These are phyloP conservation scores for Ecdyonurus torrentis DNA, from an alignment of 2,888 invertebrate genomes.

Conservation along the genomic window DNA sequence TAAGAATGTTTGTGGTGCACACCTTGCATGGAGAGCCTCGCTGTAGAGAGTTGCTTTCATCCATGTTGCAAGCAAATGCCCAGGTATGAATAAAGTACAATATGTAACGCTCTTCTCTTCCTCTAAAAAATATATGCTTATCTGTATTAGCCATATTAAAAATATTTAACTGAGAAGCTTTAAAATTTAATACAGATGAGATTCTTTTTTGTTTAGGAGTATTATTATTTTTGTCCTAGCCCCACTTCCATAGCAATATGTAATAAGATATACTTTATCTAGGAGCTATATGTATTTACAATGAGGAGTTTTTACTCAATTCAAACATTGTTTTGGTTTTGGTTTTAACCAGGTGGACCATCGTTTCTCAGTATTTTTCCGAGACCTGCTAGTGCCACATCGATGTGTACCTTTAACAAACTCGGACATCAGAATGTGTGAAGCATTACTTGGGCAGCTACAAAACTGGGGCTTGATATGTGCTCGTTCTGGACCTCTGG, in stretches of 20 bases:
- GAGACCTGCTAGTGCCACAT: constrained; percentile 26
- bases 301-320: background rate
- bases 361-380: constrained; percentile 28
- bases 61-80: constrained; percentile 26
- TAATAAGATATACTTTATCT: background rate
- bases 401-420: constrained; percentile 23
- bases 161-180: too few species aligned
- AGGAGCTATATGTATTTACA: background rate
- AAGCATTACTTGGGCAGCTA: constrained; percentile 26
- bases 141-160: too few species aligned
- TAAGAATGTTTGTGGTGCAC: constrained; percentile 28
- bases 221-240: too few species aligned
- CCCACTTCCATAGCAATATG: too few species aligned
- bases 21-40: constrained; percentile 28
- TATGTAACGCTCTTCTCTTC: too few species aligned
- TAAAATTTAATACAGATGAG: too few species aligned
- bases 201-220: too few species aligned
- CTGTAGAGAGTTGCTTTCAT: constrained; percentile 26
- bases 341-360: constrained; percentile 24
- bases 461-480: constrained; percentile 25
- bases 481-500: constrained; percentile 19
- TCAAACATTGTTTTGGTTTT: background rate
- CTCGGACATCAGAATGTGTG: constrained; percentile 26
- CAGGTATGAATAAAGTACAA: too few species aligned
- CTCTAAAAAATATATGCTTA: too few species aligned